Evolutionary conservation across 1,140 invertebrate genomes (phyloP).

Genomic region (Hetaerina americana): DNA sequence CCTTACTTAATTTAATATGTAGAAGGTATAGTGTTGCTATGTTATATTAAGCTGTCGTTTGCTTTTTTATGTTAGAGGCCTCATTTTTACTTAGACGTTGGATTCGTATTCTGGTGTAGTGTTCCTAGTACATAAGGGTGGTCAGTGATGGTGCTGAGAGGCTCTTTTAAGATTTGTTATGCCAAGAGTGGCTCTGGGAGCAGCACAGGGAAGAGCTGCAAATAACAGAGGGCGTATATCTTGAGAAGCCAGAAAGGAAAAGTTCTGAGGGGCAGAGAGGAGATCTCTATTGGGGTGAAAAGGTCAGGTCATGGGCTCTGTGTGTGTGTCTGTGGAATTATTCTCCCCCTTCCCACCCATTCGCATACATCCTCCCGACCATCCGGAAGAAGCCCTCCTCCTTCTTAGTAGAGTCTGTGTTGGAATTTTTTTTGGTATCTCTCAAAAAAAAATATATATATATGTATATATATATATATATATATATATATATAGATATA

Average conservation of each 20-base stretch:
- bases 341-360: background rate
- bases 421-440: no score
- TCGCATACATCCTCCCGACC: background rate
- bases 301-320: background rate
- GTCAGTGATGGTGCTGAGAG: background rate
- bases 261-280: no score
- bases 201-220: background rate
- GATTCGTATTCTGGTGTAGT: background rate
- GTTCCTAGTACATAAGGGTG: background rate
- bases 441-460: background rate
- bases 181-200: background rate
- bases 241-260: no score
- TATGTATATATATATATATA: background rate
- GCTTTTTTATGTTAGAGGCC: background rate
- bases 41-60: background rate
- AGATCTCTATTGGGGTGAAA: background rate
- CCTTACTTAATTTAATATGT: background rate
- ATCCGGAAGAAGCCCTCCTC: background rate
- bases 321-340: background rate
- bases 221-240: background rate
- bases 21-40: background rate
- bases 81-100: background rate
- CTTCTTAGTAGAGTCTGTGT: no score
- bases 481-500: background rate
- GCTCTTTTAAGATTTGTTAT: background rate